Percentiles rank a stretch among this genome's conserved stretches.
These are phyloP conservation scores for Paralvinella palmiformis DNA, from an alignment of 1,140 invertebrate species.

Conservation along the genomic window DNA sequence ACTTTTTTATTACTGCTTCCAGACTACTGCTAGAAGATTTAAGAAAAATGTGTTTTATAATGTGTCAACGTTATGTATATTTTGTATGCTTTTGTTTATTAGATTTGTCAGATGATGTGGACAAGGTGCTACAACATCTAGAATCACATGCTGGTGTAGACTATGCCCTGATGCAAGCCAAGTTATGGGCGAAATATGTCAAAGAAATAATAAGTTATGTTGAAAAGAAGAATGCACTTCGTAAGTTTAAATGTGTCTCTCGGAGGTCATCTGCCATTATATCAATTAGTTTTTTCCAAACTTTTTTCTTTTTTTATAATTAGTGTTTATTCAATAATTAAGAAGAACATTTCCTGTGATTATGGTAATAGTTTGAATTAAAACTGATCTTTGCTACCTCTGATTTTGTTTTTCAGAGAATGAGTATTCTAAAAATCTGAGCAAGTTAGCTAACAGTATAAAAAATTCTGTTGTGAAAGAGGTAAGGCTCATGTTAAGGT, in stretches of 20 bases:
- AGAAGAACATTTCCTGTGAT: neutral
- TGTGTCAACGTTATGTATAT: no score
- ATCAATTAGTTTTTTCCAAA: neutral
- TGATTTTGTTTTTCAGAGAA: constrained; percentile 43
- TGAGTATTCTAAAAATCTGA: constrained; percentile 54
- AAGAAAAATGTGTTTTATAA: no score
- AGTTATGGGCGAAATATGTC: constrained; percentile 57
- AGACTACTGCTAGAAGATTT: no score
- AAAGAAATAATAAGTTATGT: constrained; percentile 56
- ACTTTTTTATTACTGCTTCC: no score
- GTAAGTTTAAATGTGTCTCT: no score
- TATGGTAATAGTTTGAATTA: neutral
- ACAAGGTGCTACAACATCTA: constrained; percentile 37
- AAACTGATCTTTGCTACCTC: neutral
- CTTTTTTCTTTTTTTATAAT: neutral
- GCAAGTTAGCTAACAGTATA: constrained; percentile 53
- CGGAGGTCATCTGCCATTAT: constrained; percentile 8
- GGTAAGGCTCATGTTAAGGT: constrained; percentile 49
- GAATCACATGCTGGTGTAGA: constrained; percentile 51
- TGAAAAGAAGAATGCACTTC: constrained; percentile 53
- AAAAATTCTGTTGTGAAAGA: constrained; percentile 54
- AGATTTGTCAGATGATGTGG: no score
- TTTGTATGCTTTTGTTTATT: no score
- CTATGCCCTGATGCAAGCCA: constrained; percentile 53
- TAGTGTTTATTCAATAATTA: neutral